Conservation (phyloP, 2,113 vertebrate genomes). For the Channa maculata region DNA sequence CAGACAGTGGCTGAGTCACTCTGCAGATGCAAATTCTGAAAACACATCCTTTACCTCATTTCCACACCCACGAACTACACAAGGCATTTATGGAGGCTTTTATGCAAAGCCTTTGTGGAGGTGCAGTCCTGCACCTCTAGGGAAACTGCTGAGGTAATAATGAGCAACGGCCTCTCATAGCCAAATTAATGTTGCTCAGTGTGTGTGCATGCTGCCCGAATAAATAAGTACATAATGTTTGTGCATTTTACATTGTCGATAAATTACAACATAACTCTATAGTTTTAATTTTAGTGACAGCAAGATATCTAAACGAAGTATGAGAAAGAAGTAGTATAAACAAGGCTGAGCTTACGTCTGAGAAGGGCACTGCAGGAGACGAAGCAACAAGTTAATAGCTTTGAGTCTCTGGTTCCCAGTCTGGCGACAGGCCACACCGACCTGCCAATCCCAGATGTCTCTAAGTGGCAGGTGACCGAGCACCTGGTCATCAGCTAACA, state of each 20-base stretch:
- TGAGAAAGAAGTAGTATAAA: not conserved
- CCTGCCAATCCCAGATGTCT: slow-evolving; percentile 97
- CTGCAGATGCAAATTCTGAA: slow-evolving; percentile 69
- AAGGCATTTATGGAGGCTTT: slow-evolving; percentile 39
- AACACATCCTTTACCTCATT: slow-evolving; percentile 62
- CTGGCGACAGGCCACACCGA: slow-evolving; percentile 94
- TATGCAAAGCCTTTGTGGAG: slow-evolving; percentile 74
- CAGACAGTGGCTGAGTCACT: slow-evolving; percentile 26
- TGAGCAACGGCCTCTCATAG: not conserved
- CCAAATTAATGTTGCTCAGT: too few species aligned
- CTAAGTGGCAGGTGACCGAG: slow-evolving; percentile 88
- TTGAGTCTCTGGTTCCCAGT: slow-evolving; percentile 93
- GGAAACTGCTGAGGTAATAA: not conserved
- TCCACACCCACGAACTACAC: slow-evolving; percentile 36
- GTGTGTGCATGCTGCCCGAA: too few species aligned
- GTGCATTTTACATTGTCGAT: not conserved
- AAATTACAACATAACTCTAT: not conserved
- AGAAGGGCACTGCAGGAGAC: slow-evolving; percentile 87
- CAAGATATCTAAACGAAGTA: not conserved
- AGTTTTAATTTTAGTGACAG: not conserved
- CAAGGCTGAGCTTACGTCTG: slow-evolving; percentile 79
- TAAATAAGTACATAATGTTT: not conserved
- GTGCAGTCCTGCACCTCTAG: slow-evolving; percentile 3
- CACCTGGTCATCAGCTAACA: slow-evolving; percentile 91
- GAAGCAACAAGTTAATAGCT: slow-evolving; percentile 93